Evolutionary conservation across 2,888 invertebrate species (phyloP).

Genomic region (Lycocerus yunnanus): DNA sequence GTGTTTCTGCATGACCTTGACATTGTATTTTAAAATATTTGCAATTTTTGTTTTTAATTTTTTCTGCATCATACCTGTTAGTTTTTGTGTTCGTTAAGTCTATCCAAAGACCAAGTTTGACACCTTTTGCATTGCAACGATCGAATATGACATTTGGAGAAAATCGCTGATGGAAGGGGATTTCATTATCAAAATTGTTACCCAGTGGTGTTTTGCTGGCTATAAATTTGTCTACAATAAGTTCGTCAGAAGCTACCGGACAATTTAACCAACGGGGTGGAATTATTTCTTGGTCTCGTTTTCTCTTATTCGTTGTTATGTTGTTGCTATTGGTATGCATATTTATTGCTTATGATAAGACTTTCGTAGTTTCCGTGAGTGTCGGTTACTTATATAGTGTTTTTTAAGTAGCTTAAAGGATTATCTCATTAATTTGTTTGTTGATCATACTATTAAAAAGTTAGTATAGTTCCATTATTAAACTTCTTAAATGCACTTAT

Average conservation of each 20-base stretch:
- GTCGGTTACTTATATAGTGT: too few relatives aligned
- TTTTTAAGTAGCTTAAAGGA: too few relatives aligned
- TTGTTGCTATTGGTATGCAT: too few relatives aligned
- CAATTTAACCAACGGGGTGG: conserved; percentile 88
- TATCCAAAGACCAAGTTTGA: conserved; percentile 92
- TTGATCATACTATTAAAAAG: too few relatives aligned
- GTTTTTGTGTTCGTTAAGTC: conserved; percentile 90
- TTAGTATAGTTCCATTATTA: too few relatives aligned
- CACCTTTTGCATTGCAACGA: conserved; percentile 77
- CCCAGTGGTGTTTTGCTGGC: conserved; percentile 95
- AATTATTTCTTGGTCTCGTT: conserved; percentile 64
- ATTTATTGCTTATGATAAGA: too few relatives aligned
- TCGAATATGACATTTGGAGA: conserved; percentile 85
- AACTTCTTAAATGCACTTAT: too few relatives aligned
- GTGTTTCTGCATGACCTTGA: conserved; percentile 91
- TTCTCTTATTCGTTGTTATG: conserved; percentile 40
- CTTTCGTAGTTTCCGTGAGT: too few relatives aligned
- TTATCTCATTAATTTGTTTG: too few relatives aligned
- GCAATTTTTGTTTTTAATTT: conserved; percentile 76
- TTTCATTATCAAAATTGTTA: conserved; percentile 78
- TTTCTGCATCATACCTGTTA: conserved; percentile 75
- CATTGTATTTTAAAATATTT: conserved; percentile 89
- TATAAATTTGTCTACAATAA: conserved; percentile 83
- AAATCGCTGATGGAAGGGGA: conserved; percentile 83
- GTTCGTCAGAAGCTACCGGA: conserved; percentile 75